Percentiles rank a stretch among this genome's conserved stretches.
These are phyloP conservation scores for Tetramorium parvispinum DNA, from an alignment of 1,140 invertebrate species.

Conservation along the genomic window DNA sequence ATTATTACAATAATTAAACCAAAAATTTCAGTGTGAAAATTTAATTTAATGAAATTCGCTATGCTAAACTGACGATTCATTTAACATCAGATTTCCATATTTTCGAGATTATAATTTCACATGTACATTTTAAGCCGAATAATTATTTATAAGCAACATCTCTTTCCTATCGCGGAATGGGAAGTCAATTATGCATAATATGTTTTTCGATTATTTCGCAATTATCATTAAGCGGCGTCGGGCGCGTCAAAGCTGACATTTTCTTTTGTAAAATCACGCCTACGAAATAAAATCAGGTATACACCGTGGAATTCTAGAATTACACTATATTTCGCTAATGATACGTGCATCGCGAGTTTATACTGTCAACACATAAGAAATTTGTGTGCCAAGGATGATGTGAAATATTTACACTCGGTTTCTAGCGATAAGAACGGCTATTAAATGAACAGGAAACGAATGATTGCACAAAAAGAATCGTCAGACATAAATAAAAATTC, in stretches of 20 bases:
- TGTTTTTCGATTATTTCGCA: slow-evolving; percentile 45
- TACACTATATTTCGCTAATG: background rate
- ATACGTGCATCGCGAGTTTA: background rate
- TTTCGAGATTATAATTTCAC: slow-evolving; percentile 26
- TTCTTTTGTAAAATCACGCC: background rate
- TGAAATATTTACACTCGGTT: background rate
- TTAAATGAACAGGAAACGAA: background rate
- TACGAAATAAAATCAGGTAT: background rate
- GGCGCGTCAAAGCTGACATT: slow-evolving; percentile 17
- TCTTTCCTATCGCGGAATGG: background rate
- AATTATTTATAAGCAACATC: slow-evolving; percentile 39
- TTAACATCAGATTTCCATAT: slow-evolving; percentile 45
- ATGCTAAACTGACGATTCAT: slow-evolving; percentile 1
- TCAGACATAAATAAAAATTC: background rate
- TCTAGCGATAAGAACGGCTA: background rate
- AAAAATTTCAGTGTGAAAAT: slow-evolving; percentile 22
- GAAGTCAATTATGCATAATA: slow-evolving; percentile 54
- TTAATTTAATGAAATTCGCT: background rate
- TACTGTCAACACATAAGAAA: background rate
- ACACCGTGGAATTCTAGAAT: background rate
- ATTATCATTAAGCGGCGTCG: slow-evolving; percentile 16
- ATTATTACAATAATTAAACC: background rate
- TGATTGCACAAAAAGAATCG: background rate
- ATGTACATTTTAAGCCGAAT: slow-evolving; percentile 25
- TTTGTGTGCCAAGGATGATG: background rate